Percentiles rank a stretch among this genome's conserved stretches.
Conservation (phyloP, 2,113 vertebrate genomes). For the Oreocharis arfaki region DNA sequence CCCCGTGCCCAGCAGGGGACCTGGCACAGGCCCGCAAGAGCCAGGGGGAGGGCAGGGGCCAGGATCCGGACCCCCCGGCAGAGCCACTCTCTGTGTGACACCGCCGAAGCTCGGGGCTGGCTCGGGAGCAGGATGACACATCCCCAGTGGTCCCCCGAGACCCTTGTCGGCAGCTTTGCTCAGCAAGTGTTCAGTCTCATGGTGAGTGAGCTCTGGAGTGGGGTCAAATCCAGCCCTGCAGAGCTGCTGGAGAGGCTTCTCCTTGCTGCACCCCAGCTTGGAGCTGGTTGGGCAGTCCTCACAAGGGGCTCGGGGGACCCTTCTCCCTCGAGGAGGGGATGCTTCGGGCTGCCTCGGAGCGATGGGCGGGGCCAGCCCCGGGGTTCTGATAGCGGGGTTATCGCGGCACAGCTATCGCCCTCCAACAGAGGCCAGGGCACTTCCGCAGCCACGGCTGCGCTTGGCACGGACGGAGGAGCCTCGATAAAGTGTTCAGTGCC, state of each 20-base stretch:
- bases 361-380: rapidly evolving
- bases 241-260: neutral
- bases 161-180: neutral
- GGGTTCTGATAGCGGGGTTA: neutral
- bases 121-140: slow-evolving; percentile 18
- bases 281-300: neutral
- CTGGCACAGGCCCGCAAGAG: neutral
- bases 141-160: neutral
- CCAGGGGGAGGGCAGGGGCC: neutral
- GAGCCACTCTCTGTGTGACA: slow-evolving; percentile 12
- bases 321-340: rapidly evolving
- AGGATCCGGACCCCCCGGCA: neutral
- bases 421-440: neutral
- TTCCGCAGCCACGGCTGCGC: neutral
- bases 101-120: neutral
- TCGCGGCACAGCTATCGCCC: neutral
- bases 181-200: neutral
- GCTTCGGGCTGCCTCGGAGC: neutral
- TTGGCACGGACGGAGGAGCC: neutral
- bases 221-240: neutral
- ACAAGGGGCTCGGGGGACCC: neutral
- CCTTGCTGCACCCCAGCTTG: rapidly evolving
- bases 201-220: neutral
- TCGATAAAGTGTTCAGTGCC: neutral
- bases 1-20: neutral